A percentile compares a stretch with the other conserved stretches of the same genome.
phyloP scores from a whole-genome alignment of 2,888 invertebrate species.

The Notocelia uddmanniana region DNA sequence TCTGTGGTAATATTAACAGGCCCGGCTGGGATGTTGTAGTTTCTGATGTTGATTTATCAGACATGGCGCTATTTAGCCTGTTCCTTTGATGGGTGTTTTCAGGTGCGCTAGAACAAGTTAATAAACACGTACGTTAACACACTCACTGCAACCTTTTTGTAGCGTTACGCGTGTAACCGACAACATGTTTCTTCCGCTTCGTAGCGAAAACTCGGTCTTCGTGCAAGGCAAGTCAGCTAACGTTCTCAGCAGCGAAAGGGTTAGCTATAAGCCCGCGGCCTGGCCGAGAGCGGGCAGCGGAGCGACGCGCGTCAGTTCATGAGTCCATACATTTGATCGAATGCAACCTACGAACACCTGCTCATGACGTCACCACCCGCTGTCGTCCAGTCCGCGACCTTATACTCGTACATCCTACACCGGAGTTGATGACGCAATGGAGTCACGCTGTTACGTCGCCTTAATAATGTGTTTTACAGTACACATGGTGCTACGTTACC shows the following conservation, averaged over 20 bases:
- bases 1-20: constrained; percentile 75
- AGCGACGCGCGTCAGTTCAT: too few relatives aligned
- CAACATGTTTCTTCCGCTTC: not conserved
- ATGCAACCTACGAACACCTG: too few relatives aligned
- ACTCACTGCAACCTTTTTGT: not conserved
- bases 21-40: constrained; percentile 72
- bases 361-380: too few relatives aligned
- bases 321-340: too few relatives aligned
- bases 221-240: not conserved
- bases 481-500: too few relatives aligned
- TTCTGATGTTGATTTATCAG: constrained; percentile 73
- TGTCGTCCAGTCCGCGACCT: too few relatives aligned
- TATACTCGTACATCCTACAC: too few relatives aligned
- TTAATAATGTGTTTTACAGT: too few relatives aligned
- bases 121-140: not conserved
- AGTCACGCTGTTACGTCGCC: too few relatives aligned
- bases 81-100: constrained; percentile 69
- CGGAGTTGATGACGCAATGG: too few relatives aligned
- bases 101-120: constrained; percentile 56
- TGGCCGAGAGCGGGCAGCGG: too few relatives aligned
- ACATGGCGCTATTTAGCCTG: constrained; percentile 67
- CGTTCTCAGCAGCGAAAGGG: not conserved
- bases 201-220: not conserved
- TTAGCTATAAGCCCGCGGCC: too few relatives aligned
- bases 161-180: not conserved